Evolutionary conservation across 2,797 vertebrate genomes (phyloP).

Genomic region (Scyliorhinus canicula): DNA sequence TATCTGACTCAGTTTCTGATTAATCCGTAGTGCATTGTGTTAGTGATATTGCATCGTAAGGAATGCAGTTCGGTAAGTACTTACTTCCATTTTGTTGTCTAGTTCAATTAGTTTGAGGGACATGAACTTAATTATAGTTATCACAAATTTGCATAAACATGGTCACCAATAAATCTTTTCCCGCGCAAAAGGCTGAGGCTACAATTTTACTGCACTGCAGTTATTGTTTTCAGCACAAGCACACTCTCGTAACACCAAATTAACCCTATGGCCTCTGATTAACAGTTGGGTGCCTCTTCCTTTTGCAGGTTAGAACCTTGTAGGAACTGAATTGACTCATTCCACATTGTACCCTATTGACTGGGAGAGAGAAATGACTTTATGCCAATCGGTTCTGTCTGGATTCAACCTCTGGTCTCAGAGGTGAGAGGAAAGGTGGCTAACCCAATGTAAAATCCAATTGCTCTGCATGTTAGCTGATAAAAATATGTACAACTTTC

Average conservation of each 20-base stretch:
- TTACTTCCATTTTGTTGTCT: background rate
- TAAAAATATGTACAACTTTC: background rate
- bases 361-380: background rate
- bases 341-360: background rate
- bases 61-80: background rate
- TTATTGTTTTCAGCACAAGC: background rate
- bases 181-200: background rate
- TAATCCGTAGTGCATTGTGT: no score
- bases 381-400: background rate
- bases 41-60: background rate
- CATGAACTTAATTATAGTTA: slow-evolving; percentile 15
- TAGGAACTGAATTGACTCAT: background rate
- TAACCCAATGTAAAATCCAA: background rate
- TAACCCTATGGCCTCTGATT: background rate
- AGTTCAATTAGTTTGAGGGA: background rate
- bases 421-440: background rate
- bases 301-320: background rate
- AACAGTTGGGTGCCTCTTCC: background rate
- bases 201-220: background rate
- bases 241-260: background rate
- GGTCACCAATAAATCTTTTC: background rate
- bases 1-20: background rate
- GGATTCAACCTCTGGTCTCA: background rate
- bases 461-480: background rate
- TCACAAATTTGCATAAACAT: background rate